Percentiles rank a stretch among this genome's conserved stretches.
Conservation (phyloP, 92 coral and sea anemone genomes). For the Phenganax stokvisi region DNA sequence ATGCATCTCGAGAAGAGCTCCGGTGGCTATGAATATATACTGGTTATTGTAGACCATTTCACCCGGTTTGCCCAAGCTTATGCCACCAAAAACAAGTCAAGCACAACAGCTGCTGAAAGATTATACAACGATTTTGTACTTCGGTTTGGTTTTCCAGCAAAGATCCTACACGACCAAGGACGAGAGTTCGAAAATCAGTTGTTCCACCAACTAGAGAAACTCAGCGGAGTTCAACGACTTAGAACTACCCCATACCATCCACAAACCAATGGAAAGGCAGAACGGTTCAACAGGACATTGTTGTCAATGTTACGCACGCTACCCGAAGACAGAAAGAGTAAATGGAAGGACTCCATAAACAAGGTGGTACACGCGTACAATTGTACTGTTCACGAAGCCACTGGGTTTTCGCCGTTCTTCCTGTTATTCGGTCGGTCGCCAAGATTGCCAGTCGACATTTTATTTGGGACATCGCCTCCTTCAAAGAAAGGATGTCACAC, state of each 20-base stretch:
- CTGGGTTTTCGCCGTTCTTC: conserved; percentile 5
- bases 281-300: conserved; percentile 16
- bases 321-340: conserved; percentile 16
- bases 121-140: conserved; percentile 12
- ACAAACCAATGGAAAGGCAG: conserved; percentile 1
- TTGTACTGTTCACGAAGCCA: not conserved
- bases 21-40: conserved; percentile 13
- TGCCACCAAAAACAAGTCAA: conserved; percentile 8
- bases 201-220: not conserved
- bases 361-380: conserved; percentile 2
- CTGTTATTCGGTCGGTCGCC: not conserved
- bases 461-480: conserved; percentile 5
- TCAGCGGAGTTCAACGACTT: not conserved
- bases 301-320: conserved; percentile 14
- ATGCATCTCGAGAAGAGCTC: conserved; percentile 1
- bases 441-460: not conserved
- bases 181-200: not conserved
- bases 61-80: conserved; percentile 8
- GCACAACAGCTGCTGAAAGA: conserved; percentile 15
- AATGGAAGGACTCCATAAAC: conserved; percentile 14
- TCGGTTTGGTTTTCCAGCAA: conserved; percentile 9
- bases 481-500: not conserved
- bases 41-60: conserved; percentile 11
- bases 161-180: not conserved
- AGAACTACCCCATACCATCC: conserved; percentile 17